Evolutionary conservation across 2,797 vertebrate genomes (phyloP).

Genomic region (Arrhamphus sclerolepis): DNA sequence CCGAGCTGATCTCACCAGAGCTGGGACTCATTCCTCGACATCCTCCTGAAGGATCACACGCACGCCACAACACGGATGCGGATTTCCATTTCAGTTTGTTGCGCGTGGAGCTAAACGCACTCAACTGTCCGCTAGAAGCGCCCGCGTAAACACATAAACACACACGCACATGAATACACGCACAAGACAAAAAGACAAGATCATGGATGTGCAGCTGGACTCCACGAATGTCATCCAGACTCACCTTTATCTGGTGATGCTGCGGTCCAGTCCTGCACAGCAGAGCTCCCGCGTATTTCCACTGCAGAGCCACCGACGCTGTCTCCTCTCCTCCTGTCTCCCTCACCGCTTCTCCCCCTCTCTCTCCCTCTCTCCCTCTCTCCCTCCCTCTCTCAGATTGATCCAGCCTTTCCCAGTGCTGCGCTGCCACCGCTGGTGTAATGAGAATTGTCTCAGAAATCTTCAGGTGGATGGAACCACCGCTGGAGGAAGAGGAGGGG

Average conservation of each 20-base stretch:
- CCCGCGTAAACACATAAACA: neutral
- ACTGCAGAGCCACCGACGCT: conserved; percentile 77
- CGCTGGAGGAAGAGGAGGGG: conserved; percentile 9
- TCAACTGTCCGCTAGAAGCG: conserved; percentile 20
- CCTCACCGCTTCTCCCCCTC: conserved; percentile 18
- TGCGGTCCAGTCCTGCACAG: conserved; percentile 43
- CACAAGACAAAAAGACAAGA: too few species aligned
- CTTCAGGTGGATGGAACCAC: conserved; percentile 74
- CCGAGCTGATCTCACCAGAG: neutral
- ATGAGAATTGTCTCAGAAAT: conserved; percentile 65
- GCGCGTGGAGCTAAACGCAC: conserved; percentile 41
- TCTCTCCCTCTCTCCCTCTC: conserved; percentile 29
- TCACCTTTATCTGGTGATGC: conserved; percentile 40
- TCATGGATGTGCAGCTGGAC: conserved; percentile 9
- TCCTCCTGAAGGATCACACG: conserved; percentile 15
- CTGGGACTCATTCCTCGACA: conserved; percentile 29
- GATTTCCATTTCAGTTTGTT: conserved; percentile 45
- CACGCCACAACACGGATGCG: conserved; percentile 26
- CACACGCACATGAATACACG: conserved; percentile 8
- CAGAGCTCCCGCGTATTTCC: conserved; percentile 67
- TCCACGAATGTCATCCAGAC: conserved; percentile 30
- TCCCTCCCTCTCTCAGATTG: conserved; percentile 60
- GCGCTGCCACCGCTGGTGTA: conserved; percentile 65
- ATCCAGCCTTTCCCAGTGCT: conserved; percentile 73
- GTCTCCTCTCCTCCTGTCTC: conserved; percentile 48